Conservation (phyloP, 2,888 invertebrate species). For the Tipula confusa region DNA sequence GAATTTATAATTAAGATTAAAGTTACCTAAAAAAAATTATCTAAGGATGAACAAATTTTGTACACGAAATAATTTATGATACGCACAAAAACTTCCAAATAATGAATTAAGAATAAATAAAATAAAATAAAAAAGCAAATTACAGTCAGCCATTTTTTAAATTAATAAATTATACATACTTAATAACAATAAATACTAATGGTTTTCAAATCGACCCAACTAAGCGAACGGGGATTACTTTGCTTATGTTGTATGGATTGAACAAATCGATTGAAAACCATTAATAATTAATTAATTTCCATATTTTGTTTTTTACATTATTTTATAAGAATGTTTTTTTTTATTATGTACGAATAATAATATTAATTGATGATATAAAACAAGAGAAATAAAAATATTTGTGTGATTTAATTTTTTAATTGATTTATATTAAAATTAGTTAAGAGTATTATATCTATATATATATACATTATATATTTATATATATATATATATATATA, state of each 20-base stretch:
- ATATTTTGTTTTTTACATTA: neutral
- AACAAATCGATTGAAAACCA: neutral
- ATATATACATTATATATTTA: neutral
- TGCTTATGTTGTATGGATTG: neutral
- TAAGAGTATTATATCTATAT: neutral
- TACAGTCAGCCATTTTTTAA: neutral
- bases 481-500: neutral
- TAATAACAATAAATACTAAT: neutral
- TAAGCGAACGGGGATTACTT: too few relatives aligned
- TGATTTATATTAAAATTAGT: neutral
- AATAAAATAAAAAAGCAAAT: too few relatives aligned
- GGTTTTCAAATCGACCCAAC: neutral
- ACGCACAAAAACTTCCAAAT: constrained; percentile 15
- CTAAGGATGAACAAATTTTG: neutral
- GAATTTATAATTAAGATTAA: neutral
- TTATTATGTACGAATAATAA: neutral
- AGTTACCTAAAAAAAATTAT: neutral
- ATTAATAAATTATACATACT: neutral
- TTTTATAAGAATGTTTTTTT: neutral
- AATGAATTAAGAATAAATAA: neutral
- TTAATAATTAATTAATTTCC: neutral
- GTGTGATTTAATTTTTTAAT: constrained; percentile 12
- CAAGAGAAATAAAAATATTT: neutral
- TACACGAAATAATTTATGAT: neutral
- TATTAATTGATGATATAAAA: neutral